Evolutionary conservation across 2,888 invertebrate genomes (phyloP), one percentile per base, ranked within the genome.

Genomic region (Caenorhabditis macrosperma): DNA sequence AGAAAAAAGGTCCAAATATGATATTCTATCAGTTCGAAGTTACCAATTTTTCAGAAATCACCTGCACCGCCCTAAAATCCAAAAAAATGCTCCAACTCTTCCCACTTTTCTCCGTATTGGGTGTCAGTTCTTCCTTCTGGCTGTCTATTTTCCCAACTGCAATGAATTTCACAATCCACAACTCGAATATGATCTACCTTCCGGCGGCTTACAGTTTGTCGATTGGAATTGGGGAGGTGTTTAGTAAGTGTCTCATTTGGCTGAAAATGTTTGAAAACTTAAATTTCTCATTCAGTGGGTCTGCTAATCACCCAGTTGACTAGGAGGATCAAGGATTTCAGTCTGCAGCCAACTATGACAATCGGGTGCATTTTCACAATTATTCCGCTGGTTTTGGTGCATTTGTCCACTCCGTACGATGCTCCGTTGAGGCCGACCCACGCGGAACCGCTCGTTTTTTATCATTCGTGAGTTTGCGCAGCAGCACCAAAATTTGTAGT

Each of bases 101-200:
- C 3, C 75, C 81, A 1, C 50, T 76, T 15, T 84, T 84, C 41
- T 26, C 71, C n/a, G 61, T 81, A 10, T 48, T 81, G 4, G 83
- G 83, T 1, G 54, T 81, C 9, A 77, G 71, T 9, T 77, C 81
- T 5, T 76, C 79, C 7, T 84, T 84, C 48, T 84, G 84, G 84
- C 41, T 86, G 12, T 74, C 83, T 0, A 76, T 86, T 35, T 82
- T 81, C 41, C 82, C 86, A 6, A 86, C 86, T 3, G 77, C 83
- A 0, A 71, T 86, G 41, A 82, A 74, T 41, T 86, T 86, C 69
- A 83, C 74, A 2, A 67, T 54, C 2, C 63, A 63, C n/a, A 84
- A 84, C 22, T 44, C 81, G 1, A 6, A 46, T 5, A 15, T 76
- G 46, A 80, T 78, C 24, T 81, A 79, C 33, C 55, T 85, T 5